Percentiles rank a stretch among this genome's conserved stretches.
Evolutionary conservation across 2,113 vertebrate genomes (phyloP).

Genomic region (Oenanthe oenanthe): DNA sequence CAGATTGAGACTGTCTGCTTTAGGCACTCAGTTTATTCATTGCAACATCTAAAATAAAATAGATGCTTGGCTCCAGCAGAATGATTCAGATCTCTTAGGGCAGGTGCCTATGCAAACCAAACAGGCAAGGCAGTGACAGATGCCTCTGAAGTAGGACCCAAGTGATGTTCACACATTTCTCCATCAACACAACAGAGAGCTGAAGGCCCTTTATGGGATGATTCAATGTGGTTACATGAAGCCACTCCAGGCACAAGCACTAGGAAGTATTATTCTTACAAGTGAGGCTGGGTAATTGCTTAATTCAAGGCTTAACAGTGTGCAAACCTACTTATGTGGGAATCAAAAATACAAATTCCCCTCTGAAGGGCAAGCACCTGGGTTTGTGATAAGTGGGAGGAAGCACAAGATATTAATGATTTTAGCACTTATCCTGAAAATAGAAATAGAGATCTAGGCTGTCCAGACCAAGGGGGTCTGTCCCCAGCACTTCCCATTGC

Average conservation of each 20-base stretch:
- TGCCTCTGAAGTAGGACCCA: constrained; percentile 6
- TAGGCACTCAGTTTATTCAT: not conserved
- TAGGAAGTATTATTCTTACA: not conserved
- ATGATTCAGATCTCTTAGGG: constrained; percentile 12
- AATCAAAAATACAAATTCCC: constrained; percentile 28
- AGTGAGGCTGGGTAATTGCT: not conserved
- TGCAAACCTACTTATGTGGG: not conserved
- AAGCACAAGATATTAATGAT: not conserved
- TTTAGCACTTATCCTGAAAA: not conserved
- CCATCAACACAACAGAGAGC: not conserved
- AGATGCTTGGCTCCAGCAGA: not conserved
- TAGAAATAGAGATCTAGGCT: not conserved
- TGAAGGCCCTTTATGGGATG: not conserved
- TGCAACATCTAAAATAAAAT: constrained; percentile 4
- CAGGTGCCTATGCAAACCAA: not conserved
- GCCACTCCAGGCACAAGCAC: not conserved
- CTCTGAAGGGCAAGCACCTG: constrained; percentile 2
- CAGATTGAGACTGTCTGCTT: constrained; percentile 4
- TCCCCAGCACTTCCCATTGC: not conserved
- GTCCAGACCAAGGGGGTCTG: accelerated
- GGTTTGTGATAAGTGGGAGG: not conserved
- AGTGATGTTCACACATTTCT: not conserved
- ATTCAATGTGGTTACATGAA: not conserved
- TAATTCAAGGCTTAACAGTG: not conserved
- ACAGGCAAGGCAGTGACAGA: not conserved